A percentile compares a stretch with the other conserved stretches of the same genome.
Evolutionary conservation across 1,140 invertebrate genomes (phyloP).

Genomic region (Tenebrio molitor): DNA sequence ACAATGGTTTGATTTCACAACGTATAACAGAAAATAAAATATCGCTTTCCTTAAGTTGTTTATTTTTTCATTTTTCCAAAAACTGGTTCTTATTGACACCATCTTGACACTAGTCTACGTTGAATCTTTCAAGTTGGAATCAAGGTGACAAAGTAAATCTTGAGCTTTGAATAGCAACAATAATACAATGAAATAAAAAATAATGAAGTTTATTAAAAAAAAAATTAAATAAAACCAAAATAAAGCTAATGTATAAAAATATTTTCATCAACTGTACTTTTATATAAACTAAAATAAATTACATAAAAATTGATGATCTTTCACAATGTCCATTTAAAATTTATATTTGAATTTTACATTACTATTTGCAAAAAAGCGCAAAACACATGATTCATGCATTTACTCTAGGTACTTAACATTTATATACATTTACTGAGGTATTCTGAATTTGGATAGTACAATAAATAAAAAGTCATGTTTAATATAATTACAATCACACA

Average conservation of each 20-base stretch:
- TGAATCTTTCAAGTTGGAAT: no score
- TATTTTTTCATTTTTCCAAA: no score
- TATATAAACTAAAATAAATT: not conserved
- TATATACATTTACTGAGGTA: constrained; percentile 35
- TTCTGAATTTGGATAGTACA: constrained; percentile 19
- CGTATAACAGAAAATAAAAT: no score
- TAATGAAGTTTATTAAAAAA: constrained; percentile 12
- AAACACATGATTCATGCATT: not conserved
- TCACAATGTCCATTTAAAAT: no score
- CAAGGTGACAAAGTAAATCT: no score
- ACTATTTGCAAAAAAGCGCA: not conserved
- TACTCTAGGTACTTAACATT: constrained; percentile 1
- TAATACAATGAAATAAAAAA: constrained; percentile 3
- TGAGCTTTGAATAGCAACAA: not conserved
- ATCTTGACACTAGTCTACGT: no score
- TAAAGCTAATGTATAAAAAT: constrained; percentile 1
- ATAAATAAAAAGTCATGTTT: constrained; percentile 37
- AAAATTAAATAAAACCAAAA: not conserved
- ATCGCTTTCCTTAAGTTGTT: no score
- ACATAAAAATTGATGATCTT: not conserved
- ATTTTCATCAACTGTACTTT: not conserved
- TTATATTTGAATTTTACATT: no score
- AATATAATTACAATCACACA: constrained; percentile 27
- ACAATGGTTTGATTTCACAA: no score
- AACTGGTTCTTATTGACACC: no score